Conservation (phyloP, 2,113 vertebrate genomes). For the Cricetomys ansorgei region DNA sequence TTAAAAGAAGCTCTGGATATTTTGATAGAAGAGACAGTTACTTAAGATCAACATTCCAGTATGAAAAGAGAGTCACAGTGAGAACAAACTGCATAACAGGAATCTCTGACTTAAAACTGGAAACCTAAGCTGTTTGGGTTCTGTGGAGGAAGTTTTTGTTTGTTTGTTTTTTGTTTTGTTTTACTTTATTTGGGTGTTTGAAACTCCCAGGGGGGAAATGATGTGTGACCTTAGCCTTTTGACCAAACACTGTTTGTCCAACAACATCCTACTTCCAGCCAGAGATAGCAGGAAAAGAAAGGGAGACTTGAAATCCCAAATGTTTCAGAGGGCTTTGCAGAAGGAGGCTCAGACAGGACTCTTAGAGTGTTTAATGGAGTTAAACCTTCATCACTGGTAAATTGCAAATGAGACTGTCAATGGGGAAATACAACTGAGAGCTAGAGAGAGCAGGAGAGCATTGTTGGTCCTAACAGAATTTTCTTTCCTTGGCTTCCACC, state of each 20-base stretch:
- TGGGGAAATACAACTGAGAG: not conserved
- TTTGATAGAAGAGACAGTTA: slow-evolving; percentile 60
- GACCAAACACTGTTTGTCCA: not conserved
- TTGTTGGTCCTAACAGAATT: not conserved
- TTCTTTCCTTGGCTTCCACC: not conserved
- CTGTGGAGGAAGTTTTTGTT: not conserved
- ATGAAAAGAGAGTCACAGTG: slow-evolving; percentile 63
- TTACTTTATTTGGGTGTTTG: slow-evolving; percentile 29
- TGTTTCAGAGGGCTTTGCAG: not conserved
- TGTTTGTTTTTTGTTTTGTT: no score
- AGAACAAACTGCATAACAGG: slow-evolving; percentile 54
- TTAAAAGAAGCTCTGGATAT: slow-evolving; percentile 55
- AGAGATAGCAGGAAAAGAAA: not conserved
- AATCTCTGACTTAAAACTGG: slow-evolving; percentile 54
- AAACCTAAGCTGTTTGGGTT: slow-evolving; percentile 52
- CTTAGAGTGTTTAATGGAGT: not conserved
- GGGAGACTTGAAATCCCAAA: not conserved
- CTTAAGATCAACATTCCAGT: slow-evolving; percentile 74
- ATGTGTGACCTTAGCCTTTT: not conserved
- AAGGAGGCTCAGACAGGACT: not conserved
- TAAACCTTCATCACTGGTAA: not conserved
- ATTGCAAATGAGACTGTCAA: not conserved
- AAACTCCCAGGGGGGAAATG: slow-evolving; percentile 39
- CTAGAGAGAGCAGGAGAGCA: not conserved
- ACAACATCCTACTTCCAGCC: not conserved